Base-by-base conservation (phyloP, 2,888 invertebrate species). In the Lampropteryx suffumata region DNA sequence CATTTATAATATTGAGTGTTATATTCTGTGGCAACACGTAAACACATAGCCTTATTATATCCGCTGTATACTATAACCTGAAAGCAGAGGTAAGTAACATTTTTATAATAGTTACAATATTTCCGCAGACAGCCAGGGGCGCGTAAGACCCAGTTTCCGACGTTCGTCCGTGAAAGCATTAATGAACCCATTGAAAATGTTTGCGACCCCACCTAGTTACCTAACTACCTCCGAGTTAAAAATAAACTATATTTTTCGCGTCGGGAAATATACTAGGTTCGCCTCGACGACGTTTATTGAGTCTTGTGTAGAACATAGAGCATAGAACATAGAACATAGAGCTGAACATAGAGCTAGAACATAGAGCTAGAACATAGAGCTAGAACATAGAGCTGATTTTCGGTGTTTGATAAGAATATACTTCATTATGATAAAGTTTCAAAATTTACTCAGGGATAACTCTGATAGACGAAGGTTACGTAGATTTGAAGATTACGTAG, bases 141-240 rank as follows among this genome's bases (percentile, higher is more conserved):
- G 58, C 65, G 62, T 61, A 63, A 69, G 67, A 67, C 71, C 71
- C 65, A 65, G 68, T 71, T 76, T 64, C 65, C 57, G 60, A 64
- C 55, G 52, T 24, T 24, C 24, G 24, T 53, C 59, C 61, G 46
- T 65, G 65, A 65, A 67, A 70, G 70, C 75, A 64, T 70, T 78
- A 76, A 79, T 74, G 79, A 79, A 73, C 71, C 66, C 64, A 79
- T 77, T 76, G 69, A 79, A 71, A 77, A 71, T 64, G 73, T 70
- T 73, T 57, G 57, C 62, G 55, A 66, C 72, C 66, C 59, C 69
- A 59, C 67, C 67, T 64, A 68, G 66, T 68, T 66, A 57, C 55
- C 32, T 48, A 41, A 61, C 48, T 59, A 51, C 43, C 48, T 50
- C 52, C 34, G 53, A 51, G 54, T 61, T 62, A 54, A 59, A 62